Conservation (phyloP, 2,888 invertebrate genomes). For the Latrodectus elegans region DNA sequence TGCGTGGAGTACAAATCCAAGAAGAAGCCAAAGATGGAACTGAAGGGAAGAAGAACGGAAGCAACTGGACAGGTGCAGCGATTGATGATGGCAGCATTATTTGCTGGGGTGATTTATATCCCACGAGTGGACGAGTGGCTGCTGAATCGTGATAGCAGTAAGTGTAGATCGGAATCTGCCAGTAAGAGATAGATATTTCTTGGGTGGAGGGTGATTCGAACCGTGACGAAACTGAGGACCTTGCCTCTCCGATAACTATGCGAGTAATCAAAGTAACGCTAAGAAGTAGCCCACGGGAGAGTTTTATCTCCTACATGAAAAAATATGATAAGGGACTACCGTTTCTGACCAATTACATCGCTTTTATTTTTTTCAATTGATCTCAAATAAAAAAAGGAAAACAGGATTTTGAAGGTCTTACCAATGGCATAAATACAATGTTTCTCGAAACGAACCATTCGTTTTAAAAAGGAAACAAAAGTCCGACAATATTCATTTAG, state of each 20-base stretch:
- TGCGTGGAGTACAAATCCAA: neutral
- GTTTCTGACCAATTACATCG: too few species aligned
- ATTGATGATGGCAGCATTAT: constrained; percentile 4
- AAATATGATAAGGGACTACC: too few species aligned
- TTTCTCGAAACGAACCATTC: too few species aligned
- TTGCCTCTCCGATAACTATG: too few species aligned
- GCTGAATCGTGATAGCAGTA: neutral
- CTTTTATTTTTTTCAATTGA: too few species aligned
- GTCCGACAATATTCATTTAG: too few species aligned
- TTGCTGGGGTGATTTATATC: constrained; percentile 13
- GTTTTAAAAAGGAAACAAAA: too few species aligned
- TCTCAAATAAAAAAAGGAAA: too few species aligned
- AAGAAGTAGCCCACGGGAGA: too few species aligned
- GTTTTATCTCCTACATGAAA: too few species aligned
- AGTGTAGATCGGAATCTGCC: neutral
- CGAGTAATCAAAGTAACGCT: neutral
- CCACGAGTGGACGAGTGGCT: neutral
- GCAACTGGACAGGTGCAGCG: neutral
- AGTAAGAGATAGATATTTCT: neutral
- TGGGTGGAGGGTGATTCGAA: neutral
- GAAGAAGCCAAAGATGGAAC: neutral
- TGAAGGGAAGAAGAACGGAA: neutral
- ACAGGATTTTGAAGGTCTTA: too few species aligned
- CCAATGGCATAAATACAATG: too few species aligned
- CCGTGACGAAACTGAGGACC: neutral